Evolutionary conservation across 2,797 vertebrate species (phyloP), one percentile per base, ranked within the genome.

Genomic region (Mormyrus hasselquistii): DNA sequence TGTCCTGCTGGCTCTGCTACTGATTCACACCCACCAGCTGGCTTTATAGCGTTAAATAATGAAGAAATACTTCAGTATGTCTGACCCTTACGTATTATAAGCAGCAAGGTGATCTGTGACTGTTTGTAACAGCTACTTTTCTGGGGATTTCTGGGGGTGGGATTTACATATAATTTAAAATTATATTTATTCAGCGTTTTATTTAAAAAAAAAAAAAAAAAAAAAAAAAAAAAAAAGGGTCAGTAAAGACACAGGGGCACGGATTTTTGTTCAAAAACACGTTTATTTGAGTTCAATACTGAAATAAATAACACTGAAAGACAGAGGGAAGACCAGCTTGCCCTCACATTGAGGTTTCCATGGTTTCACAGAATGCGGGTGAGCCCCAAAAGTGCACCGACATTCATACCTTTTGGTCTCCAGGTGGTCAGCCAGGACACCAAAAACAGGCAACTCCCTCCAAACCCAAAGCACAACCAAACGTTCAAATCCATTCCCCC

Each of bases 321-420:
- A 53, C 1, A 87, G 92, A 89, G 92, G 79, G 89, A 91, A 94
- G 92, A 90, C 94, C 94, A 44, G 93, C 94, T 92, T 93, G 90
- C 76, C 91, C 84, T 90, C 22, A 44, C 89, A 65, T 8, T 14
- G 52, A 84, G 22, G 89, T 5, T 12, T 29, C 47, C 47, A 69
- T 87, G 44, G 41, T 90, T 89, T 85, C 86, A 89, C 0, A 34
- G 25, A 52, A 2, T n/a, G 9, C 1, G 12, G 16, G 76, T 82
- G 76, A 82, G 41, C 19, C 76, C 76, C n/a, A 29, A 76, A 79
- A 79, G 65, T 65, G 38, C 76, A 65, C 57, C 22, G 41, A 47
- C 41, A 47, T 82, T n/a, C 16, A 47, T 44, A 82, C 14, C 9
- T 8, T 47, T n/a, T n/a, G 5, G 38, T 47, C 19, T 47, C 16